Percentiles rank a stretch among this genome's conserved stretches.
These are phyloP conservation scores for Phalera bucephala DNA, from an alignment of 2,888 invertebrate species.

Conservation along the genomic window DNA sequence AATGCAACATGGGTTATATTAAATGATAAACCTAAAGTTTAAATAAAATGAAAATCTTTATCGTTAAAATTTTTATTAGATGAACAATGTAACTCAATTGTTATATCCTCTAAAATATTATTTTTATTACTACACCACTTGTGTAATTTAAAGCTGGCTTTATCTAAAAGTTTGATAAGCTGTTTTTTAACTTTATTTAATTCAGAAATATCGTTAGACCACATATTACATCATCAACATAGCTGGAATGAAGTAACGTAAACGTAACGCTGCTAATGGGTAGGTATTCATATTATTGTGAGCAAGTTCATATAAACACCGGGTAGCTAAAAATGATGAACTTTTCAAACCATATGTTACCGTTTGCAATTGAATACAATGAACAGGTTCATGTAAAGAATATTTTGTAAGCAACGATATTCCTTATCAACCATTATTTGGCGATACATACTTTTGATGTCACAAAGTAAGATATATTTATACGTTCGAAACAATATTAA, in stretches of 20 bases:
- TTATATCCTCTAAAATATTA: not conserved
- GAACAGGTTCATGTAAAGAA: not conserved
- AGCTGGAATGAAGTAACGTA: not conserved
- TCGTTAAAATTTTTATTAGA: not conserved
- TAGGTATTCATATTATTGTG: not conserved
- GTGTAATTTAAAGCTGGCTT: not conserved
- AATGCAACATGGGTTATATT: not conserved
- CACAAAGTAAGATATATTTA: constrained; percentile 7
- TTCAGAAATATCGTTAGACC: not conserved
- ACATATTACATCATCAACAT: not conserved
- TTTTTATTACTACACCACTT: not conserved
- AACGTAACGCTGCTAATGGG: not conserved
- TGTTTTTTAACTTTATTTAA: not conserved
- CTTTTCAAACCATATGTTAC: not conserved
- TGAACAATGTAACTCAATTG: not conserved
- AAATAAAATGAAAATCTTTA: not conserved
- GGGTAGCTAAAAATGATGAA: not conserved
- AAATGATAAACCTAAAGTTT: not conserved
- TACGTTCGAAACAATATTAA: constrained; percentile 10
- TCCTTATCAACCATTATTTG: not conserved
- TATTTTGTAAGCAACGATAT: not conserved
- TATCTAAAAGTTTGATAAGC: not conserved
- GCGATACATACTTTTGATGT: constrained; percentile 8
- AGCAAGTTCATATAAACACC: not conserved
- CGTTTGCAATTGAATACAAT: not conserved